Evolutionary conservation across 1,140 invertebrate genomes (phyloP), one percentile per base, ranked within the genome.

Genomic region (Nephila pilipes): DNA sequence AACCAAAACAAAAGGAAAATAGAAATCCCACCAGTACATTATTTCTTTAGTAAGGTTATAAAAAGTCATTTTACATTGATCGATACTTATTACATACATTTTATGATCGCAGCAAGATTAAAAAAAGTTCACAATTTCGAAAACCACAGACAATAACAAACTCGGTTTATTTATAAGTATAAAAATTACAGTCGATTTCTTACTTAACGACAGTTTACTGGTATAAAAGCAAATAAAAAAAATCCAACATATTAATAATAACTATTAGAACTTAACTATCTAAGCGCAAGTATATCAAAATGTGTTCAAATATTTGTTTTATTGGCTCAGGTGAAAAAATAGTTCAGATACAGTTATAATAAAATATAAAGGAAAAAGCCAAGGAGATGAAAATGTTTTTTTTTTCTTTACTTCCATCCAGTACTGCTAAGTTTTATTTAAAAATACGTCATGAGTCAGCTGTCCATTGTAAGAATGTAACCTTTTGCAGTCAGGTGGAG

Each of bases 281-380:
- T 65, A 25, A 65, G 25, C n/a, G 22, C 25, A 65, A 65, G 22
- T 12, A 65, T 18, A 18, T 32, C 69, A 29, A 36, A 75, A 75
- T 60, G 16, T 32, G 69, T 75, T 32, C 29, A 75, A 75, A 36
- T 32, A 75, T 75, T 32, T 16, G 58, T 75, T 75, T 75, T 32
- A 75, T 75, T 75, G 29, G 1, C 18, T 75, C 29, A 75, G 69
- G 32, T 75, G 69, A 75, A 32, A 75, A 75, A 75, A 75, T 75
- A 32, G 4, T 32, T 32, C 6, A 25, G n/a, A 22, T 22, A 69
- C 25, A 29, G 69, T 20, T 32, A 32, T 18, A 3, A 75, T 75
- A 32, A 75, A 32, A 20, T n/a, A n/a, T n/a, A 18, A 18, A 32
- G 2, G 18, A 75, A 20, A 18, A 14, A 25, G 25, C 4, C 2